phyloP scores from a whole-genome alignment of 2,113 vertebrate species.

The Cairina moschata region DNA sequence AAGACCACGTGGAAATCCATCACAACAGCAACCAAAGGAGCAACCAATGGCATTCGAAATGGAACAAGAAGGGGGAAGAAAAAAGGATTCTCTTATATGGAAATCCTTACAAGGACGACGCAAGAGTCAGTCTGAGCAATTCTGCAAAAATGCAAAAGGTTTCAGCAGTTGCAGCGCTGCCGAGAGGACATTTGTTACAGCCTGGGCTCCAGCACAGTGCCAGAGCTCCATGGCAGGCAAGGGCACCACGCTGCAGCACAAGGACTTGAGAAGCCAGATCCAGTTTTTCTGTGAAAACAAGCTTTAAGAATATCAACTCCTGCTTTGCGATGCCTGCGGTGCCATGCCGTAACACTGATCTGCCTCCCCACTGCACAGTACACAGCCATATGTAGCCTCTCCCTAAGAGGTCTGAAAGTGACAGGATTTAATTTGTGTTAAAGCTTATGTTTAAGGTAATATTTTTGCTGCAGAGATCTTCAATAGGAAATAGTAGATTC shows the following conservation, averaged over 20 bases:
- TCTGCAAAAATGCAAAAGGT: not conserved
- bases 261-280: not conserved
- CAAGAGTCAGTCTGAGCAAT: not conserved
- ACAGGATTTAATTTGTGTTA: not conserved
- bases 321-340: accelerated
- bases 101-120: not conserved
- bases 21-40: not conserved
- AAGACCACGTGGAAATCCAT: not conserved
- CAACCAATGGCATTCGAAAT: not conserved
- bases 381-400: not conserved
- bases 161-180: not conserved
- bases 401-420: not conserved
- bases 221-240: not conserved
- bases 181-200: not conserved
- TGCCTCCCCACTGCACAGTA: not conserved
- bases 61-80: accelerated
- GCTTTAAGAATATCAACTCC: not conserved
- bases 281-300: not conserved
- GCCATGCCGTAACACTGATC: accelerated
- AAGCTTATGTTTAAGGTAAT: not conserved
- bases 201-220: not conserved
- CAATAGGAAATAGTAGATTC: not conserved
- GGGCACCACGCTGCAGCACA: not conserved
- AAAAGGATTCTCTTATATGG: not conserved
- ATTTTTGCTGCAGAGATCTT: not conserved